Percentiles rank a stretch among this genome's conserved stretches.
These are phyloP conservation scores for Ormia ochracea DNA, from an alignment of 2,888 invertebrate genomes.

Conservation along the genomic window DNA sequence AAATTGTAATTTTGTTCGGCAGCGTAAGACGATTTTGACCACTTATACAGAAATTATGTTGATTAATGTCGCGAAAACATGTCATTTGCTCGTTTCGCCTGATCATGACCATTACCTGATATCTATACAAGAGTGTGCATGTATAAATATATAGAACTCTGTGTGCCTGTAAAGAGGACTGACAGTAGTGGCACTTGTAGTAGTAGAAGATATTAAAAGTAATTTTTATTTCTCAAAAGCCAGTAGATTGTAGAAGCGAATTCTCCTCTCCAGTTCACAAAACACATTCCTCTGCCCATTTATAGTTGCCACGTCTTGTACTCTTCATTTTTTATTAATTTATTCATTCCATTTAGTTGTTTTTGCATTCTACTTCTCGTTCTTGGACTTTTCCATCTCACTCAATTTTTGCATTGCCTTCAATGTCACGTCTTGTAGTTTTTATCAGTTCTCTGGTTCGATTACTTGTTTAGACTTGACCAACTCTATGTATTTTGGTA, in stretches of 20 bases:
- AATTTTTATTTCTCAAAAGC: neutral
- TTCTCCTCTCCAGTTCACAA: conserved; percentile 35
- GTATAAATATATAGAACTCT: neutral
- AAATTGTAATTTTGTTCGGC: conserved; percentile 74
- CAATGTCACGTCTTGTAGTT: conserved; percentile 44
- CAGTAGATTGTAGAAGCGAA: neutral
- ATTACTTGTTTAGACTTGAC: conserved; percentile 26
- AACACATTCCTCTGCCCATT: conserved; percentile 40
- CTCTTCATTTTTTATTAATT: conserved; percentile 44
- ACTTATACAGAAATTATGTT: conserved; percentile 76
- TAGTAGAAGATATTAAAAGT: neutral
- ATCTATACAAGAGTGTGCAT: conserved; percentile 1
- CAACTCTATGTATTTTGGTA: conserved; percentile 24
- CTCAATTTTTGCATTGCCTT: neutral
- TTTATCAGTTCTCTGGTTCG: conserved; percentile 40
- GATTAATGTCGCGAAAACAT: conserved; percentile 76
- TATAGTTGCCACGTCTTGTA: conserved; percentile 20
- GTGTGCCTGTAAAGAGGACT: neutral
- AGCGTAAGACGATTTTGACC: conserved; percentile 68
- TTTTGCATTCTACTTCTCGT: neutral
- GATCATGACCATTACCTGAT: conserved; percentile 60
- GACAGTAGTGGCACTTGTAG: conserved; percentile 5
- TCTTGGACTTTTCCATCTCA: neutral
- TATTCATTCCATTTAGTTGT: conserved; percentile 13
- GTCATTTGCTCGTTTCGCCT: conserved; percentile 76